Conservation (phyloP, 2,888 invertebrate genomes). For the Yponomeuta evonymella region DNA sequence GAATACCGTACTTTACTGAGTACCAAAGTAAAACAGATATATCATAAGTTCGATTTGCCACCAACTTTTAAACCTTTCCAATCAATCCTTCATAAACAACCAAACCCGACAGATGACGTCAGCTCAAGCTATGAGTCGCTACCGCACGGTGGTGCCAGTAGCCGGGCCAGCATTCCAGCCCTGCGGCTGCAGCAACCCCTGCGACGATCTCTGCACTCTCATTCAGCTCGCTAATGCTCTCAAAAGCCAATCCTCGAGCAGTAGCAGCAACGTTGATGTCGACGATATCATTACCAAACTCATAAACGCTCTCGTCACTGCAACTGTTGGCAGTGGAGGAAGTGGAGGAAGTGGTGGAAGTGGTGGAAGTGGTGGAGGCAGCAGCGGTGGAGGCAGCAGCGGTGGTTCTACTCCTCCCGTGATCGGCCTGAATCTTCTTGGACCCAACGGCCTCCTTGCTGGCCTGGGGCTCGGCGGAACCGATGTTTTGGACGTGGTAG, state of each 20-base stretch:
- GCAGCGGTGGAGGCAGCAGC: not conserved
- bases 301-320: constrained; percentile 51
- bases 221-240: constrained; percentile 6
- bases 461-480: constrained; percentile 22
- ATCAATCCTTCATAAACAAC: not conserved
- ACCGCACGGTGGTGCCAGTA: constrained; percentile 18
- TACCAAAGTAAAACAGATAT: too few relatives aligned
- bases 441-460: constrained; percentile 12
- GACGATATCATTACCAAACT: constrained; percentile 54
- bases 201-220: constrained; percentile 12
- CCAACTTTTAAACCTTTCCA: too few relatives aligned
- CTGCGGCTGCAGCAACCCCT: not conserved
- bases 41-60: too few relatives aligned
- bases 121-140: constrained; percentile 30
- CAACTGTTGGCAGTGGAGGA: constrained; percentile 30
- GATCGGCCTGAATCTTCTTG: not conserved
- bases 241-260: constrained; percentile 17
- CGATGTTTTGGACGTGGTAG: not conserved
- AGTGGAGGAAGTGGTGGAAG: not conserved
- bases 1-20: too few relatives aligned
- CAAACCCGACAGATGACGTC: constrained; percentile 31
- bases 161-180: not conserved
- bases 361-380: not conserved
- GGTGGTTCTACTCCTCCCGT: not conserved
- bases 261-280: constrained; percentile 26